Conservation (phyloP, 2,888 invertebrate species). For the Mycalesis mineus region DNA sequence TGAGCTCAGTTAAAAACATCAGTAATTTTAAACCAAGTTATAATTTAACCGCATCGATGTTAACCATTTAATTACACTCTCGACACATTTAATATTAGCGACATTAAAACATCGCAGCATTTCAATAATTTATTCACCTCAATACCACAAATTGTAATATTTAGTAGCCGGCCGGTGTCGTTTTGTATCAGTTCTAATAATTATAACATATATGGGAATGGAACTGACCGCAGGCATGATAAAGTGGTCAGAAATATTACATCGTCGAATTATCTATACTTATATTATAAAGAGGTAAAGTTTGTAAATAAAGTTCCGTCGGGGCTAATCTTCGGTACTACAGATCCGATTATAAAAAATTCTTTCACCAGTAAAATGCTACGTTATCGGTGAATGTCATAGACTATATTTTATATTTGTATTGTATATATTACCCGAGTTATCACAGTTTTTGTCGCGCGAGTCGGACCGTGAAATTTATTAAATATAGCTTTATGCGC, state of each 20-base stretch:
- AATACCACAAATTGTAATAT: slow-evolving; percentile 9
- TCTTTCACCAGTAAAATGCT: too few species aligned
- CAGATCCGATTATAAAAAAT: too few species aligned
- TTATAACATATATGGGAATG: background rate
- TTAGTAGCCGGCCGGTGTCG: background rate
- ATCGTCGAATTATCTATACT: too few species aligned
- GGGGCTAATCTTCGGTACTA: too few species aligned
- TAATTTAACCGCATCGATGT: background rate
- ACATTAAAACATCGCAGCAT: slow-evolving; percentile 1
- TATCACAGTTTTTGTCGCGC: too few species aligned
- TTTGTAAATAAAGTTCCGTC: too few species aligned
- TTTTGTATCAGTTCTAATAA: slow-evolving; percentile 1
- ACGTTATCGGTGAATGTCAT: too few species aligned
- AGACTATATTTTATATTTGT: too few species aligned
- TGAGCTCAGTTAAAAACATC: background rate
- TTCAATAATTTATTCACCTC: slow-evolving; percentile 7
- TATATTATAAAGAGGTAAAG: too few species aligned
- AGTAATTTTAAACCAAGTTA: background rate
- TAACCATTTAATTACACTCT: slow-evolving; percentile 1
- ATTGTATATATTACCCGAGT: too few species aligned
- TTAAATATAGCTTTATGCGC: too few species aligned
- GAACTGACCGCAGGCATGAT: background rate
- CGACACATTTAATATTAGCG: background rate
- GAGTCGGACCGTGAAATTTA: too few species aligned
- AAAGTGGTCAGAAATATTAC: background rate